These are phyloP conservation scores for Idaea aversata DNA, from an alignment of 2,888 invertebrate species.

Conservation along the genomic window DNA sequence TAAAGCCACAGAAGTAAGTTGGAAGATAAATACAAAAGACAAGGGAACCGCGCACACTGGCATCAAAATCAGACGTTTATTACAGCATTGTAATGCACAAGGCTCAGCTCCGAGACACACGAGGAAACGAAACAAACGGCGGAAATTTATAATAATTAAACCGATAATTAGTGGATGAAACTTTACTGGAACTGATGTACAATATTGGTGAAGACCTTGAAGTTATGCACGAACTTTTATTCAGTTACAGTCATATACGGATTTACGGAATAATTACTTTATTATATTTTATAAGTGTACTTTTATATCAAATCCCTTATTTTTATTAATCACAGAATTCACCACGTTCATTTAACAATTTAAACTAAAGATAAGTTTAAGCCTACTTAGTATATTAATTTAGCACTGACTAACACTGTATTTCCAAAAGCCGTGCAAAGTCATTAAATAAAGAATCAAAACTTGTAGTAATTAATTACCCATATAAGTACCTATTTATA, in stretches of 20 bases:
- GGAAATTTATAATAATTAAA: constrained; percentile 72
- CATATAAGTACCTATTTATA: too few species aligned
- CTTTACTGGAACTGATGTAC: constrained; percentile 27
- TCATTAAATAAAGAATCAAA: too few species aligned
- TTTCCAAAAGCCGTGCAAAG: too few species aligned
- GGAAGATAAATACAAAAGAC: background rate
- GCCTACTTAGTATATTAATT: too few species aligned
- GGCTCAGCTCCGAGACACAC: constrained; percentile 45
- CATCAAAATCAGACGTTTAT: constrained; percentile 71
- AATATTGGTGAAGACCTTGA: constrained; percentile 21
- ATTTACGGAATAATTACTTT: background rate
- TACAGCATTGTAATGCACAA: constrained; percentile 70
- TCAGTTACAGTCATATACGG: background rate
- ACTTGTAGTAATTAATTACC: too few species aligned
- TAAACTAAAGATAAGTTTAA: too few species aligned
- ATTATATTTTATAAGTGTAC: background rate
- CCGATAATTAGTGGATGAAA: constrained; percentile 55
- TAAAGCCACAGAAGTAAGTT: background rate
- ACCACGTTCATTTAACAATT: too few species aligned
- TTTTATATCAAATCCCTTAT: too few species aligned
- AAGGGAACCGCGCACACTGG: constrained; percentile 46
- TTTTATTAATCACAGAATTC: too few species aligned
- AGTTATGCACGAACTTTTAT: background rate
- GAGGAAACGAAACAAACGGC: constrained; percentile 75
- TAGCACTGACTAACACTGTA: too few species aligned